A percentile compares a stretch with the other conserved stretches of the same genome.
Evolutionary conservation across 2,888 invertebrate genomes (phyloP).

Genomic region (Ichneumon xanthorius): DNA sequence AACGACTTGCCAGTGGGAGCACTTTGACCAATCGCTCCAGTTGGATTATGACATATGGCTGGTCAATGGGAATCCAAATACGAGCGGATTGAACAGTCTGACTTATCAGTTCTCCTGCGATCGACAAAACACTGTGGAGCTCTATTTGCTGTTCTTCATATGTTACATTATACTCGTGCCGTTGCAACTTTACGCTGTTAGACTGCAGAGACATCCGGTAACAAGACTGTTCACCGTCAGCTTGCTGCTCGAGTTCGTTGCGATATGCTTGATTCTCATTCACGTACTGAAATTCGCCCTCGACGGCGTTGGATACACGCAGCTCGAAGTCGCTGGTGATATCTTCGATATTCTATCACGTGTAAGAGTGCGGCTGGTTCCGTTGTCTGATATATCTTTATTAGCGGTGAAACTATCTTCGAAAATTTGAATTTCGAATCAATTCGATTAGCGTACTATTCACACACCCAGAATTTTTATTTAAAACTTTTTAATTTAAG

Average conservation of each 20-base stretch:
- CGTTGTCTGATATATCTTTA: not conserved
- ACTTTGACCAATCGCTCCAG: slow-evolving; percentile 87
- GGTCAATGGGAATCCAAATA: slow-evolving; percentile 97
- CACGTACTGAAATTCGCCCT: slow-evolving; percentile 96
- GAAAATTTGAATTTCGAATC: not conserved
- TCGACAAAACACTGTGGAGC: slow-evolving; percentile 95
- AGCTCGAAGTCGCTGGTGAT: slow-evolving; percentile 94
- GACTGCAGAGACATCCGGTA: slow-evolving; percentile 95
- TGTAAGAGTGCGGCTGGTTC: slow-evolving; percentile 85
- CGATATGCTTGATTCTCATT: slow-evolving; percentile 93
- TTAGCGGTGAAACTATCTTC: not conserved
- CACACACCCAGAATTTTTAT: too few relatives aligned
- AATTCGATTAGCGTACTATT: too few relatives aligned
- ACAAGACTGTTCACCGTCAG: slow-evolving; percentile 96
- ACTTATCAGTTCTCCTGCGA: slow-evolving; percentile 99
- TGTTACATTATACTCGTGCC: slow-evolving; percentile 95
- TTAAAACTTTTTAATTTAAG: not conserved
- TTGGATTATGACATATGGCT: slow-evolving; percentile 97
- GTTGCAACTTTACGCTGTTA: slow-evolving; percentile 95
- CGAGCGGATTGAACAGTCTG: slow-evolving; percentile 93
- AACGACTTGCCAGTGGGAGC: slow-evolving; percentile 93
- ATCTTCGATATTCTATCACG: slow-evolving; percentile 96
- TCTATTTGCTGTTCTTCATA: slow-evolving; percentile 95
- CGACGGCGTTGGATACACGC: slow-evolving; percentile 95
- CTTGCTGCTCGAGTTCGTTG: slow-evolving; percentile 93